Conservation (phyloP, 2,888 invertebrate species). For the Amphipyra tragopoginis region DNA sequence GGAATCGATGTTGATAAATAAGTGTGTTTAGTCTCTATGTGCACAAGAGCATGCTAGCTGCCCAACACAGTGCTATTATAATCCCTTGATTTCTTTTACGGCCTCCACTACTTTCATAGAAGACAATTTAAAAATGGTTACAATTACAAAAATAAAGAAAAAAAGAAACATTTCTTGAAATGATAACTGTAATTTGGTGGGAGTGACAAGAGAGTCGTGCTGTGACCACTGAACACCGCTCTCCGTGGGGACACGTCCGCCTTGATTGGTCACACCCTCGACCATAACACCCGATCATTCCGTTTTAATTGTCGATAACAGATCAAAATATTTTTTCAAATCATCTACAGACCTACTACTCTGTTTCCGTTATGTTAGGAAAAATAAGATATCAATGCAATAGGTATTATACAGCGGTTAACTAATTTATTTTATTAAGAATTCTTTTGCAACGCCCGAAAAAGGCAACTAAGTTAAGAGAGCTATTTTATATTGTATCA, state of each 20-base stretch:
- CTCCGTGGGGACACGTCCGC: conserved; percentile 68
- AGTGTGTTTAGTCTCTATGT: no score
- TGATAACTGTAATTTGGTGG: conserved; percentile 44
- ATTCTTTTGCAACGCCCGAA: no score
- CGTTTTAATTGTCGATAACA: conserved; percentile 66
- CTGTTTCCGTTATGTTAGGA: conserved; percentile 26
- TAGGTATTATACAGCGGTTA: no score
- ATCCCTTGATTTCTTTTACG: no score
- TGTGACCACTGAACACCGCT: conserved; percentile 58
- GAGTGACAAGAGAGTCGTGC: conserved; percentile 58
- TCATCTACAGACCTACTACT: conserved; percentile 22
- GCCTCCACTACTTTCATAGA: background rate
- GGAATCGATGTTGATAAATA: no score
- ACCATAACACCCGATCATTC: conserved; percentile 70
- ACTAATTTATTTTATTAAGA: no score
- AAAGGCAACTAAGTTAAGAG: no score
- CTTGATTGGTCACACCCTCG: conserved; percentile 73
- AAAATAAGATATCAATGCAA: conserved; percentile 12
- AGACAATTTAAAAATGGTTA: background rate
- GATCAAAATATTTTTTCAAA: conserved; percentile 40
- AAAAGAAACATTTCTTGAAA: conserved; percentile 17
- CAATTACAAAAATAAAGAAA: background rate
- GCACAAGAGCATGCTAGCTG: no score
- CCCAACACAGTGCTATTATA: no score
- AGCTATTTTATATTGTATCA: no score